Evolutionary conservation across 2,797 vertebrate species (phyloP).

Genomic region (Sebastes wilsoni): DNA sequence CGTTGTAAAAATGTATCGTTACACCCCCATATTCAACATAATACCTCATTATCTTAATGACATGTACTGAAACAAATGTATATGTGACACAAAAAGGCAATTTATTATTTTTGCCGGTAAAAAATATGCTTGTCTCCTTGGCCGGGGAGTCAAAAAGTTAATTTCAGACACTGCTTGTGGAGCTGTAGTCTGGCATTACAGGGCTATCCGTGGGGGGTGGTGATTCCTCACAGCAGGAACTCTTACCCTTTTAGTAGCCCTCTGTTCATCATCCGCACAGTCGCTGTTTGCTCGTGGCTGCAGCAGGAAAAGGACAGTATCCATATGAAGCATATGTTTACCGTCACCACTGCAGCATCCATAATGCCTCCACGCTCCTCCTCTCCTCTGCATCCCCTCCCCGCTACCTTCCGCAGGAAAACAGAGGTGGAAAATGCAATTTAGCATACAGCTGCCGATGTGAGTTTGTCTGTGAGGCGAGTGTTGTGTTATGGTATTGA

Average conservation of each 20-base stretch:
- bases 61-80: too few relatives aligned
- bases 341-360: slow-evolving; percentile 47
- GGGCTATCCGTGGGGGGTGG: background rate
- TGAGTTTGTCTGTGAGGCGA: background rate
- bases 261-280: slow-evolving; percentile 19
- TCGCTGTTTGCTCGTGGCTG: background rate
- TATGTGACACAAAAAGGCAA: too few relatives aligned
- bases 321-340: slow-evolving; percentile 36
- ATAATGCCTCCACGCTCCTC: background rate
- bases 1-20: too few relatives aligned
- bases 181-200: background rate
- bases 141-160: too few relatives aligned
- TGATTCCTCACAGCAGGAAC: slow-evolving; percentile 22
- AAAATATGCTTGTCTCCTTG: too few relatives aligned
- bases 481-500: background rate
- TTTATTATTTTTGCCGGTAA: too few relatives aligned
- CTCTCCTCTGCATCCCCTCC: background rate
- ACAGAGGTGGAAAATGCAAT: slow-evolving; percentile 26
- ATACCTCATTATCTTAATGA: too few relatives aligned
- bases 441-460: slow-evolving; percentile 10
- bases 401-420: background rate
- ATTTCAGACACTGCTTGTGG: background rate
- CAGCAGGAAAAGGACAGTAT: slow-evolving; percentile 40
- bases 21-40: too few relatives aligned
- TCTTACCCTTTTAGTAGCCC: slow-evolving; percentile 22